phyloP scores from a whole-genome alignment of 2,888 invertebrate species.

The Spialia ferax region DNA sequence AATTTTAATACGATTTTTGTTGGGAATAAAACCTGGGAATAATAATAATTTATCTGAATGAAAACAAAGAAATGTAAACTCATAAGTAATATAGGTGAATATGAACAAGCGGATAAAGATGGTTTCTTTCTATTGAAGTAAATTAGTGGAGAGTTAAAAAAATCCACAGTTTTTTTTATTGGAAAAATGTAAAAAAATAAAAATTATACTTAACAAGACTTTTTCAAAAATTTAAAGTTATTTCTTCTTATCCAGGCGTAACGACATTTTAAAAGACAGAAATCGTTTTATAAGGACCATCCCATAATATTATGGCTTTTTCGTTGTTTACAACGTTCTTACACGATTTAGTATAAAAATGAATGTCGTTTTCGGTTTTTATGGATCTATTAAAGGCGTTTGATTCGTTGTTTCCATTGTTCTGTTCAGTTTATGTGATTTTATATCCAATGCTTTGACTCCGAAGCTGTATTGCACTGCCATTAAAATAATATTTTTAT shows the following conservation, averaged over 20 bases:
- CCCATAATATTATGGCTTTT: slow-evolving; percentile 56
- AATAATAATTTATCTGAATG: no score
- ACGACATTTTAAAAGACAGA: slow-evolving; percentile 57
- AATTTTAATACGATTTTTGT: no score
- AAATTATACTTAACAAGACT: no score
- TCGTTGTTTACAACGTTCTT: slow-evolving; percentile 58
- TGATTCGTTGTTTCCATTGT: slow-evolving; percentile 3
- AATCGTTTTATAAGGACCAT: slow-evolving; percentile 72
- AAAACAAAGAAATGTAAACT: no score
- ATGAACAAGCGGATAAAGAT: no score
- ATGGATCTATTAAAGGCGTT: slow-evolving; percentile 23
- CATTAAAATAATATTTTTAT: neutral
- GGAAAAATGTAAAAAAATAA: no score
- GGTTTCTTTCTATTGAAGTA: no score
- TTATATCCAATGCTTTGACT: neutral
- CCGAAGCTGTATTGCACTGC: neutral
- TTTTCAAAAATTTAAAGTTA: neutral
- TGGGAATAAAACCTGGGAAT: no score
- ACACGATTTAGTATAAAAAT: slow-evolving; percentile 22
- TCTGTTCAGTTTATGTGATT: neutral
- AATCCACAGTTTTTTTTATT: no score
- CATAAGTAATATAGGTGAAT: no score
- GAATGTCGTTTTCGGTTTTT: slow-evolving; percentile 19
- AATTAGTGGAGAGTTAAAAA: no score
- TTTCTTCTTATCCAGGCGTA: neutral